A percentile compares a stretch with the other conserved stretches of the same genome.
These are phyloP conservation scores for Cryptocephalus moraei DNA, from an alignment of 2,888 invertebrate species.

Conservation along the genomic window DNA sequence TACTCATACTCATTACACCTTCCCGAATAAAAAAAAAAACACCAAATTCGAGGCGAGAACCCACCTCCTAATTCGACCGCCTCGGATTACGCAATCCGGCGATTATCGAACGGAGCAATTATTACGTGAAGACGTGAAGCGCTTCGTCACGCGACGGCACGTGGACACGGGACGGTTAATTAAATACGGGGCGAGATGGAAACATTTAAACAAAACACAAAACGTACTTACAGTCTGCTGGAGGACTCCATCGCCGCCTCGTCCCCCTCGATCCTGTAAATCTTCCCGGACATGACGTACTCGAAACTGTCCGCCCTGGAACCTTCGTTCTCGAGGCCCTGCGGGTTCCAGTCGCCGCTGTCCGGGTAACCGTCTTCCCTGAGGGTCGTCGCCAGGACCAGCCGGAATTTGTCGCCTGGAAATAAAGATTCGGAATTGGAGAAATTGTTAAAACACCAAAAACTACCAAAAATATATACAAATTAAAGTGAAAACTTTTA, in stretches of 20 bases:
- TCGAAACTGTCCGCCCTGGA: slow-evolving; percentile 95
- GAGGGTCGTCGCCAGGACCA: slow-evolving; percentile 89
- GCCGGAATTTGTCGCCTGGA: slow-evolving; percentile 55
- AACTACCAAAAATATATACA: no score
- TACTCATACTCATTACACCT: no score
- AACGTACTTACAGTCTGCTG: slow-evolving; percentile 55
- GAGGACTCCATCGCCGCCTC: slow-evolving; percentile 80
- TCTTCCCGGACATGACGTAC: slow-evolving; percentile 98
- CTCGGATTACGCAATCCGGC: no score
- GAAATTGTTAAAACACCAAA: no score
- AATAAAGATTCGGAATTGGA: slow-evolving; percentile 2
- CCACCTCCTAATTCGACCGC: no score
- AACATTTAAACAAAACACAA: not conserved
- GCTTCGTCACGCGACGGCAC: no score
- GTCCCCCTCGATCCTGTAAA: slow-evolving; percentile 93
- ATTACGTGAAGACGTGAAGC: no score
- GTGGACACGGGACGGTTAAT: no score
- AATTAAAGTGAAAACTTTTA: no score
- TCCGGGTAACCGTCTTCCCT: slow-evolving; percentile 96
- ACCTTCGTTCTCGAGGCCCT: slow-evolving; percentile 66
- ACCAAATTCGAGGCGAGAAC: no score
- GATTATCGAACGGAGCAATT: no score
- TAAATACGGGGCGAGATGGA: not conserved
- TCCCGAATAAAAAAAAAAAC: no score
- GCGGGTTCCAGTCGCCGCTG: slow-evolving; percentile 88